Percentiles rank a stretch among this genome's conserved stretches.
Conservation (phyloP, 2,797 vertebrate species). For the Danio choprae region DNA sequence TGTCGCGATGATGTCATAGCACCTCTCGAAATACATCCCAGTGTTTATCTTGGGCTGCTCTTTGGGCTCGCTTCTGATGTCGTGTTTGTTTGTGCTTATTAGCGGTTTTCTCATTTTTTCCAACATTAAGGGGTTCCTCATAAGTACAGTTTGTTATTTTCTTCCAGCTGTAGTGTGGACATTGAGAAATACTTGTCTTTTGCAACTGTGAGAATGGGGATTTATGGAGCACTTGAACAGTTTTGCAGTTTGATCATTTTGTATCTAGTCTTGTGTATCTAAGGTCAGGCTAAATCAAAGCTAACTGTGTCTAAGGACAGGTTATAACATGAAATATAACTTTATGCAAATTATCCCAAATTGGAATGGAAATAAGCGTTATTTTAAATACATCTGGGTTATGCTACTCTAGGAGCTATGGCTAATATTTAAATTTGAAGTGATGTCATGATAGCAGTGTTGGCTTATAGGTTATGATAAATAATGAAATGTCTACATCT, state of each 20-base stretch:
- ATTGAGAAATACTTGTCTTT: background rate
- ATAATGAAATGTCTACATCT: too few species aligned
- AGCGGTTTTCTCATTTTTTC: conserved; percentile 53
- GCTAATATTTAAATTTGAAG: too few species aligned
- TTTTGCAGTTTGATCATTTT: background rate
- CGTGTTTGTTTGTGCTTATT: conserved; percentile 71
- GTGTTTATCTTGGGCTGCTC: conserved; percentile 72
- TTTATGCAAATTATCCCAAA: background rate
- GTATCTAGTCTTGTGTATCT: background rate
- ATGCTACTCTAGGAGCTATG: background rate
- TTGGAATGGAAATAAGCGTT: background rate
- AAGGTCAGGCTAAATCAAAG: background rate
- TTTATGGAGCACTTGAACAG: background rate
- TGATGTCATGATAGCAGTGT: too few species aligned
- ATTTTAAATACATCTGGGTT: background rate
- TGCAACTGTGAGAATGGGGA: background rate
- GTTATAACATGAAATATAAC: background rate
- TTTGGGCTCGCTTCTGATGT: conserved; percentile 63
- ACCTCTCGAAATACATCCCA: conserved; percentile 70
- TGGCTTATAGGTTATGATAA: too few species aligned
- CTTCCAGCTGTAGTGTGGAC: background rate
- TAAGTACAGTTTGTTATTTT: conserved; percentile 10
- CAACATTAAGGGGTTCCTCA: background rate
- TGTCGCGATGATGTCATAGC: conserved; percentile 75
- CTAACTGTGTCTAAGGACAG: background rate